Percentiles rank a stretch among this genome's conserved stretches.
phyloP scores from a whole-genome alignment of 1,140 invertebrate genomes.

The Brachionus manjavacas region DNA sequence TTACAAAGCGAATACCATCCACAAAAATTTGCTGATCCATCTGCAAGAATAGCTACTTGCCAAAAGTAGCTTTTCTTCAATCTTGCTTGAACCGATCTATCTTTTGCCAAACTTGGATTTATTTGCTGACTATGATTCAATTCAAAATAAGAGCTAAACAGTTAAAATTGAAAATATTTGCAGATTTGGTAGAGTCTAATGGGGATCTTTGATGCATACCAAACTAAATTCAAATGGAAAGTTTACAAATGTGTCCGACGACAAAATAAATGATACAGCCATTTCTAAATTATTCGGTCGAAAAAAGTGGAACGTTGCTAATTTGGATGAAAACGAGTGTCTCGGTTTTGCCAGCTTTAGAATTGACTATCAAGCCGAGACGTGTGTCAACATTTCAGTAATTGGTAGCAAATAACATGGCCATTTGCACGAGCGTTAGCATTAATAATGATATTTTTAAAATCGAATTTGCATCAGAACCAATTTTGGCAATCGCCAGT shows the following conservation, averaged over 20 bases:
- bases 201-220: conserved; percentile 1
- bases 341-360: neutral
- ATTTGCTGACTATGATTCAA: neutral
- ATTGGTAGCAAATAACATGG: conserved; percentile 2
- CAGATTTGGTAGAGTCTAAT: neutral
- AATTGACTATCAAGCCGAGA: neutral
- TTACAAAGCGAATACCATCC: conserved; percentile 9
- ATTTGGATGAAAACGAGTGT: neutral
- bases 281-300: neutral
- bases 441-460: neutral
- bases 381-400: neutral
- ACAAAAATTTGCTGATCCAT: neutral
- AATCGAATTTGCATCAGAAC: neutral
- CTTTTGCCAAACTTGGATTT: neutral
- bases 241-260: neutral
- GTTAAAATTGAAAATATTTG: neutral
- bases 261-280: neutral
- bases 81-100: neutral
- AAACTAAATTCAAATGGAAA: neutral
- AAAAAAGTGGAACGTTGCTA: neutral
- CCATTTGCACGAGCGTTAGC: neutral
- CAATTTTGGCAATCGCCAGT: neutral
- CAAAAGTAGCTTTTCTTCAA: too few relatives aligned
- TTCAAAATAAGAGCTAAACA: neutral
- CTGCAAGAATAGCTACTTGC: neutral